These are phyloP conservation scores for Anthopleura xanthogrammica DNA, from an alignment of 92 coral and sea anemone species.

Conservation along the genomic window DNA sequence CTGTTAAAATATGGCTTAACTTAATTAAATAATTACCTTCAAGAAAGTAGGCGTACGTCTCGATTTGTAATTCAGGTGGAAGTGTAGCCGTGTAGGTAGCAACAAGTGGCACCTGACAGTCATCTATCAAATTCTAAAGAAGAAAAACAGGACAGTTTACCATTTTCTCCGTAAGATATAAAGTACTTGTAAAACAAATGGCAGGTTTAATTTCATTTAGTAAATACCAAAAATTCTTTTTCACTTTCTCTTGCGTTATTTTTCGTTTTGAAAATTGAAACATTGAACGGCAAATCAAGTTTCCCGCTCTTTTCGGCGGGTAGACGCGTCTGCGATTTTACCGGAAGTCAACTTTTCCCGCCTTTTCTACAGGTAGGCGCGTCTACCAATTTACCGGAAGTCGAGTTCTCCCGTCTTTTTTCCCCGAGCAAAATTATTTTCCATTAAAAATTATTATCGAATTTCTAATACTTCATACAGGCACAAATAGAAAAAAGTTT, in stretches of 20 bases:
- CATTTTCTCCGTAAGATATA: too few relatives aligned
- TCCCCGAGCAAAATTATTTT: not conserved
- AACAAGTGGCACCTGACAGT: conserved; percentile 76
- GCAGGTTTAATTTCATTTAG: too few relatives aligned
- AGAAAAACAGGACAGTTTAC: not conserved
- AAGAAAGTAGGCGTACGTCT: conserved; percentile 85
- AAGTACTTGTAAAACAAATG: too few relatives aligned
- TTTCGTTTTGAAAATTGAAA: not conserved
- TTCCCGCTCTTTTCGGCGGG: not conserved
- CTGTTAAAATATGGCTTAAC: not conserved
- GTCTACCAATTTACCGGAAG: conserved; percentile 1
- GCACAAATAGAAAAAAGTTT: too few relatives aligned
- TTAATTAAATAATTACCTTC: conserved; percentile 59
- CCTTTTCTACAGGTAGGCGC: not conserved
- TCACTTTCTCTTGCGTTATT: not conserved
- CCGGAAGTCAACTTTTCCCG: not conserved
- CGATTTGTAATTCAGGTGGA: conserved; percentile 81
- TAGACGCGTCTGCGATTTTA: not conserved
- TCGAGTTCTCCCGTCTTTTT: not conserved
- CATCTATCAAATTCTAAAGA: conserved; percentile 74
- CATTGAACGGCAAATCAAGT: not conserved
- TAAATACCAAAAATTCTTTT: not conserved
- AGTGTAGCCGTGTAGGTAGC: conserved; percentile 92
- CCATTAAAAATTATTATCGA: not conserved
- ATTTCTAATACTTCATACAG: too few relatives aligned